Conservation (phyloP, 2,888 invertebrate species). For the Andrena hattorfiana region DNA sequence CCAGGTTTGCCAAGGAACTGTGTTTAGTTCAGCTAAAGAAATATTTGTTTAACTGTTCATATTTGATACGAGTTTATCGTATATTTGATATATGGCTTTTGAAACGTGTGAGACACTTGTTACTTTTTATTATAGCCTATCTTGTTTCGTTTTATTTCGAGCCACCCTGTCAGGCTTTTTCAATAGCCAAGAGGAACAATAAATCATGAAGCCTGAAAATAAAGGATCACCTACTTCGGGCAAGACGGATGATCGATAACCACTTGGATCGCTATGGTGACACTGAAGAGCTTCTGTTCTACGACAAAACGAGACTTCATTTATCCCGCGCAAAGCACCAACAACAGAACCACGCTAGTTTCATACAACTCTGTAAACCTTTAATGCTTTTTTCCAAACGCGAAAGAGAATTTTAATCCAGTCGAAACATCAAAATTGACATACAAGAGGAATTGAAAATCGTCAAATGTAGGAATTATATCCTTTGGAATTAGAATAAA, state of each 20-base stretch:
- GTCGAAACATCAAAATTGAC: no score
- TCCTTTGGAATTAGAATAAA: no score
- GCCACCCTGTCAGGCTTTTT: background rate
- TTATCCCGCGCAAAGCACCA: background rate
- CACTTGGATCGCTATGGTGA: slow-evolving; percentile 13
- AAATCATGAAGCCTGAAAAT: slow-evolving; percentile 41
- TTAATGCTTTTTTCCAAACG: background rate
- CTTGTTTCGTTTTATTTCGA: slow-evolving; percentile 6
- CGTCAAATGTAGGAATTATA: no score
- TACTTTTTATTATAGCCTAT: background rate
- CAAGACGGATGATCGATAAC: slow-evolving; percentile 40
- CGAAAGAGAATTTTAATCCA: background rate
- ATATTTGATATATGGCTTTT: background rate
- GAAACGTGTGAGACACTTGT: background rate
- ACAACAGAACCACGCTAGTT: background rate
- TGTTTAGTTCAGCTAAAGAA: background rate
- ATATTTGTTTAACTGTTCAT: background rate
- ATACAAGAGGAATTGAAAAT: no score
- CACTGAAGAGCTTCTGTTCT: slow-evolving; percentile 17
- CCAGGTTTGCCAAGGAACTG: background rate
- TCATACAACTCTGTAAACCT: background rate
- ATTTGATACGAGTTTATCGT: background rate
- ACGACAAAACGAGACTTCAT: background rate
- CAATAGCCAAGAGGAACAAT: slow-evolving; percentile 23
- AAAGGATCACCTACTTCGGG: slow-evolving; percentile 24